Evolutionary conservation across 2,113 vertebrate genomes (phyloP).

Genomic region (Hystrix brachyura): DNA sequence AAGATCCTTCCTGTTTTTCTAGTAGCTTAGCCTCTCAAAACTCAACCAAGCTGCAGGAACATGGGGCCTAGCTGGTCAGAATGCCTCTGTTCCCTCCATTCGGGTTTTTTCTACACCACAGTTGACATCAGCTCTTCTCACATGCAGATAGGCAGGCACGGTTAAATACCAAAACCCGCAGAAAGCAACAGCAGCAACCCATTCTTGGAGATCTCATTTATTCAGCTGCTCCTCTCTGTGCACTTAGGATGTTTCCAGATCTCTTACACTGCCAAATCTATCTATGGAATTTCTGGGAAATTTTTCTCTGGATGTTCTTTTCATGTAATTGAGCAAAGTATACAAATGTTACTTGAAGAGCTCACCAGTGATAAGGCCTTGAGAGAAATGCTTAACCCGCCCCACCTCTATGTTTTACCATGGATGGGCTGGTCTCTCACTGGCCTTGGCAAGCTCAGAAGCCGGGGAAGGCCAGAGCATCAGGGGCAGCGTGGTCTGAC

Average conservation of each 20-base stretch:
- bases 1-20: not conserved
- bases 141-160: not conserved
- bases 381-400: not conserved
- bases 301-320: not conserved
- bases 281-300: not conserved
- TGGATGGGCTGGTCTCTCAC: not conserved
- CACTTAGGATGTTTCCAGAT: not conserved
- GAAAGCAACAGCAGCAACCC: not conserved
- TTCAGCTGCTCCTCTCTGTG: not conserved
- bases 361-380: not conserved
- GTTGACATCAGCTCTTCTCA: not conserved
- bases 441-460: not conserved
- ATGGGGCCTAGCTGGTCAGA: not conserved
- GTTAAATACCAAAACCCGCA: not conserved
- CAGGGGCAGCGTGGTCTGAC: not conserved
- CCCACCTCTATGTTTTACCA: not conserved
- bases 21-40: not conserved
- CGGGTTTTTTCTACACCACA: constrained; percentile 13
- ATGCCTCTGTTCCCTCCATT: not conserved
- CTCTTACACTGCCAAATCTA: not conserved
- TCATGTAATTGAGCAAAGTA: not conserved
- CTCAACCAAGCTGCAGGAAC: not conserved
- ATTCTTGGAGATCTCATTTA: not conserved
- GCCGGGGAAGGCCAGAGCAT: not conserved
- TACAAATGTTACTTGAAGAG: not conserved